phyloP scores from a whole-genome alignment of 2,797 vertebrate genomes.

The Macropus fuliginosus region DNA sequence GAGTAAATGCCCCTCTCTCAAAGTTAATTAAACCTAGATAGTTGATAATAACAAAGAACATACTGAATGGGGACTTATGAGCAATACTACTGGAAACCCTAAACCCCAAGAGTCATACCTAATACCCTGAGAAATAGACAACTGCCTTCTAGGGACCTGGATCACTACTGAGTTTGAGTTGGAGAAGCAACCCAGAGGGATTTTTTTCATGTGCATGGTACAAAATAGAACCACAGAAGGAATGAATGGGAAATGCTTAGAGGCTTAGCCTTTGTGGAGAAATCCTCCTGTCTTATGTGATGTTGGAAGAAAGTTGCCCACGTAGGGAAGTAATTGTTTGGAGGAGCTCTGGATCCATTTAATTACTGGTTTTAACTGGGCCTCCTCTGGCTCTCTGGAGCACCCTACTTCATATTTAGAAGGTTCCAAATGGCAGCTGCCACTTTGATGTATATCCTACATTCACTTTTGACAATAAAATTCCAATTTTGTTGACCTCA shows the following conservation, averaged over 20 bases:
- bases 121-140: background rate
- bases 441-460: conserved; percentile 42
- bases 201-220: background rate
- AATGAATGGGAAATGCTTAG: background rate
- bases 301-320: background rate
- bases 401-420: conserved; percentile 50
- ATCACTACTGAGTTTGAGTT: background rate
- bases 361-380: background rate
- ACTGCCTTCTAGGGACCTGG: background rate
- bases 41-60: background rate
- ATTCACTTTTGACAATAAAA: conserved; percentile 56
- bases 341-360: background rate
- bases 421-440: conserved; percentile 50
- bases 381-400: background rate
- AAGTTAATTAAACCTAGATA: background rate
- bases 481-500: conserved; percentile 49
- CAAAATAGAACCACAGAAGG: too few species aligned
- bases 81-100: too few species aligned
- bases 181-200: background rate
- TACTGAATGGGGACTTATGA: background rate
- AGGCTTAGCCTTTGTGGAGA: background rate
- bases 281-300: background rate
- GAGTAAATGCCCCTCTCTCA: background rate
- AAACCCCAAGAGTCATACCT: background rate
- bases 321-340: background rate